phyloP scores from a whole-genome alignment of 2,113 vertebrate species.

The Colinus virginianus region DNA sequence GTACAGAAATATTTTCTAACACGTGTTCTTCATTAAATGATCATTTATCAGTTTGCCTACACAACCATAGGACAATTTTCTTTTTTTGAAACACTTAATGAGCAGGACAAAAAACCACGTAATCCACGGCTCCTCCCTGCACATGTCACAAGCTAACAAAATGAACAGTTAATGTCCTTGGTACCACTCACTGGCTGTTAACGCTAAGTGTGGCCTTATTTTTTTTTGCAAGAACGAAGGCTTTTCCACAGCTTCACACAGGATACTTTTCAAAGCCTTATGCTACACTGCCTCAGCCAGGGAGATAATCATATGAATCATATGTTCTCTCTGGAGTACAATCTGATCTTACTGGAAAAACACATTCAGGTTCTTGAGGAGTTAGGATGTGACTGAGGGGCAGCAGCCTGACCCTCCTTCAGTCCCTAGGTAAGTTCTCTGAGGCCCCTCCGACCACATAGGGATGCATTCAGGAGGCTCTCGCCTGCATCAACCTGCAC shows the following conservation, averaged over 20 bases:
- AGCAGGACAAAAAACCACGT: neutral
- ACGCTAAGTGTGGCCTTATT: neutral
- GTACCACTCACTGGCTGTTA: neutral
- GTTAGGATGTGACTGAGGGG: neutral
- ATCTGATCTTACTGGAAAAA: neutral
- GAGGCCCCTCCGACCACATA: neutral
- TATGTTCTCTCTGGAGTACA: neutral
- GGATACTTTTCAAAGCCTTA: constrained; percentile 22
- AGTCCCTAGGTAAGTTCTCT: neutral
- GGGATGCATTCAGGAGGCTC: neutral
- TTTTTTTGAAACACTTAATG: constrained; percentile 22
- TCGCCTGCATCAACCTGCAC: neutral
- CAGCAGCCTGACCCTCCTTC: accelerated
- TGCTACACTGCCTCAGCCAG: neutral
- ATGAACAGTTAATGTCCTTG: accelerated
- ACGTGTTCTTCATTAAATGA: constrained; percentile 53
- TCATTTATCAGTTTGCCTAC: constrained; percentile 53
- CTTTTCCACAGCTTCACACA: constrained; percentile 28
- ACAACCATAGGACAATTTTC: constrained; percentile 23
- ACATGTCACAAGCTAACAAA: neutral
- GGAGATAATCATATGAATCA: neutral
- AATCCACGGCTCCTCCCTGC: neutral
- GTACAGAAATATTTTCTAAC: constrained; percentile 51
- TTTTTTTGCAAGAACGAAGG: constrained; percentile 11
- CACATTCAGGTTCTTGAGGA: neutral